Conservation (phyloP, 2,797 vertebrate genomes). For the Pogoniulus pusillus region DNA sequence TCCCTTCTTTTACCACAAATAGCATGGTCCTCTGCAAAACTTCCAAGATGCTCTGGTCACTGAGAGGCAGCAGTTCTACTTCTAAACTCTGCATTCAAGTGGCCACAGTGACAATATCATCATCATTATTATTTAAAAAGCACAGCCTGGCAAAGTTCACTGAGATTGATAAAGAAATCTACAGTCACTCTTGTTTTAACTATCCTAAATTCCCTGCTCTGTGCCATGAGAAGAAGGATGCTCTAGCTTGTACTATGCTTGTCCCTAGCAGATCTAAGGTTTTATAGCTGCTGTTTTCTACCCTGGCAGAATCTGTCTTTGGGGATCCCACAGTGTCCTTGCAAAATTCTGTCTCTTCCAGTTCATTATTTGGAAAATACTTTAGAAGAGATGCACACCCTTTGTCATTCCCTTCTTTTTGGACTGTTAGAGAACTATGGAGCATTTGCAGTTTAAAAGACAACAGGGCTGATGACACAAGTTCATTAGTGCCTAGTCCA, state of each 20-base stretch:
- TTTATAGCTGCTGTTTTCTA: neutral
- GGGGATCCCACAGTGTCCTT: neutral
- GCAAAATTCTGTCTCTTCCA: neutral
- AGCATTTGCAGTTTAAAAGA: neutral
- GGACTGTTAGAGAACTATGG: neutral
- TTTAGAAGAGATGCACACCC: neutral
- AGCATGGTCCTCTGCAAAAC: neutral
- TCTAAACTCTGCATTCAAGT: neutral
- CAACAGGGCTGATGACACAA: neutral
- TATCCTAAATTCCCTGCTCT: neutral
- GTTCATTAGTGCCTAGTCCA: slow-evolving; percentile 7
- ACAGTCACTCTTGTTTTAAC: neutral
- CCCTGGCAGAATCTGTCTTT: neutral
- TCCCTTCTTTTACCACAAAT: neutral
- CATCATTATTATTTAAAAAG: neutral
- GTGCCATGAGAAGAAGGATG: neutral
- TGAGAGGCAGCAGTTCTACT: neutral
- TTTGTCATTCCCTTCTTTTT: neutral
- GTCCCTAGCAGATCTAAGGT: neutral
- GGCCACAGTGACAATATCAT: neutral
- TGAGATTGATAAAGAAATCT: neutral
- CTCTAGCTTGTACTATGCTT: neutral
- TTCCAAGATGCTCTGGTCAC: neutral
- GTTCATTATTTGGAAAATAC: neutral
- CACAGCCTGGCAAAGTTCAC: neutral